Conservation (phyloP, 2,113 vertebrate genomes). For the Glaucidium brasilianum region DNA sequence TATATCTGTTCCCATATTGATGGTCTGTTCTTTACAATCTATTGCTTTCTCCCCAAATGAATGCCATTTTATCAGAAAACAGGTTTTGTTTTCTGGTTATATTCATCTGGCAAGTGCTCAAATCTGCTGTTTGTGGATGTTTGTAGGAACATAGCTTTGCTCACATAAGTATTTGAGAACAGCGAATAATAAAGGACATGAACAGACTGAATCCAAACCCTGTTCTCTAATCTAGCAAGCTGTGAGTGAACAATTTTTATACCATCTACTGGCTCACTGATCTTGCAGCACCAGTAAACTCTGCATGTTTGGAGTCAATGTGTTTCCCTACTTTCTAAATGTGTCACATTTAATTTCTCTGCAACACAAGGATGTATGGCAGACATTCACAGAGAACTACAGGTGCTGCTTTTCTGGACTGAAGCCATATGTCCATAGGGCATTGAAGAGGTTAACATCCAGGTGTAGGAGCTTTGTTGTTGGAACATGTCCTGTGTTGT, state of each 20-base stretch:
- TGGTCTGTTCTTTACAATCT: conserved; percentile 14
- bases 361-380: conserved; percentile 31
- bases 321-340: background rate
- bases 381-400: conserved; percentile 55
- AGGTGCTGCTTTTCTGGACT: conserved; percentile 72
- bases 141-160: conserved; percentile 59
- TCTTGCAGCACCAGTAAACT: conserved; percentile 6
- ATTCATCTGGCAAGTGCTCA: conserved; percentile 46
- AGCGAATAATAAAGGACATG: conserved; percentile 1
- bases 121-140: conserved; percentile 59
- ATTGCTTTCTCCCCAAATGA: conserved; percentile 25
- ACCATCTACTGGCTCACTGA: background rate
- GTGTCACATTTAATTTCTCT: conserved; percentile 16
- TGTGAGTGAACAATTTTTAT: conserved; percentile 27
- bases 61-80: conserved; percentile 61
- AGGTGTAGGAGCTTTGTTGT: conserved; percentile 60
- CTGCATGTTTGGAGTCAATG: background rate
- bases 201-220: conserved; percentile 27
- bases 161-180: conserved; percentile 52
- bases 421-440: conserved; percentile 65
- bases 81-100: conserved; percentile 66
- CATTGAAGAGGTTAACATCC: conserved; percentile 68
- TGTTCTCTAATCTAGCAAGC: background rate
- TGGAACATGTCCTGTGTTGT: conserved; percentile 36
- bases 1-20: conserved; percentile 20